Base-by-base conservation (phyloP, 2,797 vertebrate species). In the Poecilia velifera region DNA sequence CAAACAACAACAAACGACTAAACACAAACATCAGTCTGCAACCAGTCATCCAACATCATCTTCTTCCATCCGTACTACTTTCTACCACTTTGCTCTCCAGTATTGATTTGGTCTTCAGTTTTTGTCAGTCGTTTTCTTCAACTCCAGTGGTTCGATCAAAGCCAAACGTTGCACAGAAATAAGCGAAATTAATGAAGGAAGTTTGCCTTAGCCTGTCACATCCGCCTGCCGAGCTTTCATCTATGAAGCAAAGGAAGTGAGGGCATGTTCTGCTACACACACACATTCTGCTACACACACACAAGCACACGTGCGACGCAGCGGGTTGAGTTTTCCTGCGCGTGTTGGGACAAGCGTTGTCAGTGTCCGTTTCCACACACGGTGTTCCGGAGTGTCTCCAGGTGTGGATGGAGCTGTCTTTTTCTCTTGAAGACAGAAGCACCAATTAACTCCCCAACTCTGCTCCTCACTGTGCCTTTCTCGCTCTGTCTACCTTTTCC, bases 391-490 rank as follows among this genome's bases (percentile, higher is more conserved):
- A 68, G 73, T 73, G 64, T 77, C 6, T 68, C 41, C 55, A 73
- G 74, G 76, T 73, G 80, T 79, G 81, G 72, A 89, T 87, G 86
- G 86, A 93, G 83, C 82, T 91, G 82, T 90, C 91, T 71, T 84
- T 57, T 86, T 78, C 74, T 80, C 72, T 72, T 1, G 28, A 72
- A 87, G 93, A 91, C 92, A 93, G 90, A 87, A 92, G 90, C 72
- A 90, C 91, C 93, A 94, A 94, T 94, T 95, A 94, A 84, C 86
- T 89, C 80, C 77, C 87, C 85, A 80, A 87, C 83, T 70, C 46
- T 64, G 47, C 74, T 70, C 79, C 71, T 73, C 14, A 57, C 39
- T 66, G 74, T 66, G n/a, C 53, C 73, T 70, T 76, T 80, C 10
- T 81, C n/a, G 77, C 70, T 73, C 36, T 41, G 31, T 74, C 78